Base-by-base conservation (phyloP, 2,113 vertebrate species). In the Acanthisitta chloris region DNA sequence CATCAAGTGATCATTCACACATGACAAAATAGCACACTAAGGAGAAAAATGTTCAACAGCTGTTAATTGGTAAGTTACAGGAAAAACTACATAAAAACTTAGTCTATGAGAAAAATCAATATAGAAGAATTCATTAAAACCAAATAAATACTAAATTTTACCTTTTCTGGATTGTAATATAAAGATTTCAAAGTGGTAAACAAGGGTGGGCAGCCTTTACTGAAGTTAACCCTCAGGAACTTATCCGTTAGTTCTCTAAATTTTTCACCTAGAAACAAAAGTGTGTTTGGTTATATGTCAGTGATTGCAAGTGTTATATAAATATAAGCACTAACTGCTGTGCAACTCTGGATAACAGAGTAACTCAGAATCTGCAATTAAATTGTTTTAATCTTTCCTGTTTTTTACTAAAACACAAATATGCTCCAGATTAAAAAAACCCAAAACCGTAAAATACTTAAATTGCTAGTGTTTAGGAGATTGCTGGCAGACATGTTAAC, bases 171-270 rank as follows among this genome's bases (percentile, higher is more conserved):
- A 97, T 96, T 97, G 95, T 96, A 97, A 97, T 98, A 98, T 74
- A 98, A 98, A 96, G 98, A 98, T 97, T 98, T 98, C 97, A 98
- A 97, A 96, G 98, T 98, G 92, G 98, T 98, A 97, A 98, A 98
- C 97, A 98, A 97, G 61, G 98, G 97, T 88, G 97, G 98, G 59
- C 98, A 98, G 83, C 98, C 98, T 98, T 98, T 98, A 97, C 98
- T 98, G 95, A 98, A 98, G 97, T 98, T 96, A 96, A 97, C 86
- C 94, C 98, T 97, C 96, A 98, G 97, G 96, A 98, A 98, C 89
- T 97, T 98, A 98, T 98, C 98, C 97, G 97, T 96, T 94, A 98
- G 95, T 95, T 98, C 98, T 98, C 97, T 98, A 97, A 98, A 98
- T 92, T 97, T 98, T 95, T 98, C 97, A 98, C 98, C 98, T 98